These are phyloP conservation scores for Melanotaenia maccullochi DNA, from an alignment of 2,797 vertebrate species.

Conservation along the genomic window DNA sequence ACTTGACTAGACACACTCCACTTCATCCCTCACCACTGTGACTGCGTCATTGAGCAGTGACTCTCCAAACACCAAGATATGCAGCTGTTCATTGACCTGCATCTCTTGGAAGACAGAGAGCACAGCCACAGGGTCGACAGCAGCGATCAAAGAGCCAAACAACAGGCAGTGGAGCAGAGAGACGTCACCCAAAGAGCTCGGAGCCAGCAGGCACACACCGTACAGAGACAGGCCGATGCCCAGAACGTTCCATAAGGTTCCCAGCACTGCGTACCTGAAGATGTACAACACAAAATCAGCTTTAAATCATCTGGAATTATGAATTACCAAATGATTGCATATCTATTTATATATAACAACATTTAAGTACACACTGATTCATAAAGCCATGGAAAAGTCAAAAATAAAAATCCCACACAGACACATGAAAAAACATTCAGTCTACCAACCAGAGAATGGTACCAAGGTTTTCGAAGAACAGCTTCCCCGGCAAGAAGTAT, in stretches of 20 bases:
- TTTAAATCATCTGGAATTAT: background rate
- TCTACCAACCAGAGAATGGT: slow-evolving; percentile 83
- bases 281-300: background rate
- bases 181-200: slow-evolving; percentile 79
- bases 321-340: too few species aligned
- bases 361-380: too few species aligned
- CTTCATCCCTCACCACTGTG: slow-evolving; percentile 80
- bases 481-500: slow-evolving; percentile 88
- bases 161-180: slow-evolving; percentile 88
- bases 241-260: slow-evolving; percentile 87
- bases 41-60: slow-evolving; percentile 88
- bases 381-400: too few species aligned
- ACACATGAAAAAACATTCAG: background rate
- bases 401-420: too few species aligned
- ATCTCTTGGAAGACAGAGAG: slow-evolving; percentile 90
- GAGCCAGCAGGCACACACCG: slow-evolving; percentile 84
- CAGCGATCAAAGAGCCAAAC: slow-evolving; percentile 86
- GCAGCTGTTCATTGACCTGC: slow-evolving; percentile 88
- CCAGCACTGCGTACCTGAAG: slow-evolving; percentile 82
- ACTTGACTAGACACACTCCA: background rate
- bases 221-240: slow-evolving; percentile 87
- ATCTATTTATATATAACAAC: too few species aligned
- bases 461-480: slow-evolving; percentile 88
- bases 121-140: slow-evolving; percentile 86
- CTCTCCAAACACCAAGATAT: slow-evolving; percentile 89